Conservation (phyloP, 2,797 vertebrate genomes). For the Hypotaenidia philippensis region DNA sequence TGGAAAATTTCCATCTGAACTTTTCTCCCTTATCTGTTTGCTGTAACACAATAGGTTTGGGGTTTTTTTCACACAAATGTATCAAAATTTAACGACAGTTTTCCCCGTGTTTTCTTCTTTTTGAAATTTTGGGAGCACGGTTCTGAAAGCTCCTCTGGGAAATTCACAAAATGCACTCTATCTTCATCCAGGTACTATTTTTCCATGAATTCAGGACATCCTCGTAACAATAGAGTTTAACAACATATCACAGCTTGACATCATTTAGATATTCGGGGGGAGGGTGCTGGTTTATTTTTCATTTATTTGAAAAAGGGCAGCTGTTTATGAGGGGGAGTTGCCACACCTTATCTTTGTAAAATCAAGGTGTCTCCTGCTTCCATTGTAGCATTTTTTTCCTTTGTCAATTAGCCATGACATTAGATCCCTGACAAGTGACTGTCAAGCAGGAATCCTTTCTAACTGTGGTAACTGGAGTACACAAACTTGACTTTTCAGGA, state of each 20-base stretch:
- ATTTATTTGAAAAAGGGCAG: not conserved
- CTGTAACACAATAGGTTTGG: not conserved
- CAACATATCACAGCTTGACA: slow-evolving; percentile 16
- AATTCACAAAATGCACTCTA: not conserved
- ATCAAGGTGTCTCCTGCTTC: not conserved
- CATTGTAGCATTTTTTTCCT: not conserved
- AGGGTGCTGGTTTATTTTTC: not conserved
- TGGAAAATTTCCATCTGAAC: slow-evolving; percentile 10
- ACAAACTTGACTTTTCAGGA: not conserved
- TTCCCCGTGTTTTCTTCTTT: not conserved
- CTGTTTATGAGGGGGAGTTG: not conserved
- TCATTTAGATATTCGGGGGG: not conserved
- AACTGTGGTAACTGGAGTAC: not conserved
- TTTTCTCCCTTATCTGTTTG: not conserved
- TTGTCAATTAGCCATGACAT: not conserved
- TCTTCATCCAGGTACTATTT: slow-evolving; percentile 24
- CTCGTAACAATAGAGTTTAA: not conserved
- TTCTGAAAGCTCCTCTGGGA: slow-evolving; percentile 25
- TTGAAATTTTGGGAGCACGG: slow-evolving; percentile 1
- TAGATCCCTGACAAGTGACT: not conserved
- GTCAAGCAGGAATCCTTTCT: not conserved
- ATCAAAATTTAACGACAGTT: not conserved
- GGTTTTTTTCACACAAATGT: not conserved
- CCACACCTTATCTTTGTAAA: not conserved
- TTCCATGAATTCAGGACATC: slow-evolving; percentile 1